These are phyloP conservation scores for Thalpophila matura DNA, from an alignment of 2,888 invertebrate genomes.

Conservation along the genomic window DNA sequence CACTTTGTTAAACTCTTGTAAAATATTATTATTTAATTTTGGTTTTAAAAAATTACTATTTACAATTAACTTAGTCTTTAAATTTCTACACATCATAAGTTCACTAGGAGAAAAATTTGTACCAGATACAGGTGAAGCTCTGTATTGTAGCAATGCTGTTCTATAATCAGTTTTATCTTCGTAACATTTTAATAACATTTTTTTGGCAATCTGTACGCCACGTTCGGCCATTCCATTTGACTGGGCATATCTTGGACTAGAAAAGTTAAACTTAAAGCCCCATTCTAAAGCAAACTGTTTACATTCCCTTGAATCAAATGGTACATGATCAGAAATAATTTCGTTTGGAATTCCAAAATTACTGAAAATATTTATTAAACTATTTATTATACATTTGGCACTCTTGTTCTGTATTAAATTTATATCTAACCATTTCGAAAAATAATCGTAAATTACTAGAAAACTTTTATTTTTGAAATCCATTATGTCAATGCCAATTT, in stretches of 20 bases:
- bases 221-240: constrained; percentile 32
- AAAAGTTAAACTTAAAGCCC: constrained; percentile 15
- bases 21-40: too few relatives aligned
- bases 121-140: too few relatives aligned
- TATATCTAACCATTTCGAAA: constrained; percentile 18
- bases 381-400: not conserved
- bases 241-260: constrained; percentile 17
- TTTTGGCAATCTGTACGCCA: constrained; percentile 24
- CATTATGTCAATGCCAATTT: constrained; percentile 48
- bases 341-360: too few relatives aligned
- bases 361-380: too few relatives aligned
- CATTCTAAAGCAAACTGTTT: constrained; percentile 19
- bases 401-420: not conserved
- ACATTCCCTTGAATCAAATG: not conserved
- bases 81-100: too few relatives aligned
- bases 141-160: too few relatives aligned
- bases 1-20: too few relatives aligned
- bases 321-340: not conserved
- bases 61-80: too few relatives aligned
- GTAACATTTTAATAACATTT: constrained; percentile 15
- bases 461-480: constrained; percentile 44
- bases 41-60: too few relatives aligned
- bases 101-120: too few relatives aligned
- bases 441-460: constrained; percentile 25
- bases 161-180: constrained; percentile 12